Base-by-base conservation (phyloP, 2,797 vertebrate species). In the Setipinna tenuifilis region DNA sequence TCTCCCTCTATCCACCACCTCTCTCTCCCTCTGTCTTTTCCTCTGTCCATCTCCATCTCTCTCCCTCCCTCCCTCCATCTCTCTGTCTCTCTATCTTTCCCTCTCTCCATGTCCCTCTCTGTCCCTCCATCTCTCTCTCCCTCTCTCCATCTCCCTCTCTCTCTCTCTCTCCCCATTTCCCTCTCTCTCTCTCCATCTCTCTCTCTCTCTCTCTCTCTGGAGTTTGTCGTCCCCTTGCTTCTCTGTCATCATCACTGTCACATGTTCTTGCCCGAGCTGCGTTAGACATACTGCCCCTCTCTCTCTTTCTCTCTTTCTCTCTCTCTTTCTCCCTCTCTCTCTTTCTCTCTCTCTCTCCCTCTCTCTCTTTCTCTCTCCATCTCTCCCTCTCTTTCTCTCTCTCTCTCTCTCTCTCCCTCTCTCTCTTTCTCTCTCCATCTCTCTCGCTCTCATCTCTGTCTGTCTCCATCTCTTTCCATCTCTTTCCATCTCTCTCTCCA, bases 241-340 rank as follows among this genome's bases (percentile, higher is more conserved):
- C 57, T 82, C 83, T 85, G 95, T 96, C 95, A 95, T 94, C 95
- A 94, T 95, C 93, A 93, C 92, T 94, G 94, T 94, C 93, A n/a
- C 89, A 86, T 87, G 92, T 94, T 94, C 93, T 95, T 95, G 95
- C 94, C 93, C 90, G 91, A 81, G 92, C 84, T 93, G 95, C n/a
- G n/a, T n/a, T n/a, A n/a, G n/a, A n/a, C n/a, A n/a, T n/a, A n/a
- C n/a, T n/a, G n/a, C n/a, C n/a, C n/a, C n/a, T 48, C 4, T 48
- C 46, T 48, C 4, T 48, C 3, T 48, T 10, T 48, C 46, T n/a
- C 46, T 48, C 46, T 48, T 10, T 48, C 10, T 48, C 3, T 48
- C 46, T 48, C n/a, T n/a, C n/a, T n/a, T n/a, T 48, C 3, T 48
- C 46, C 46, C n/a, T n/a, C n/a, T n/a, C 3, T 48, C 46, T 10